Evolutionary conservation across 2,888 invertebrate species (phyloP).

Genomic region (Lepidonotus clava): DNA sequence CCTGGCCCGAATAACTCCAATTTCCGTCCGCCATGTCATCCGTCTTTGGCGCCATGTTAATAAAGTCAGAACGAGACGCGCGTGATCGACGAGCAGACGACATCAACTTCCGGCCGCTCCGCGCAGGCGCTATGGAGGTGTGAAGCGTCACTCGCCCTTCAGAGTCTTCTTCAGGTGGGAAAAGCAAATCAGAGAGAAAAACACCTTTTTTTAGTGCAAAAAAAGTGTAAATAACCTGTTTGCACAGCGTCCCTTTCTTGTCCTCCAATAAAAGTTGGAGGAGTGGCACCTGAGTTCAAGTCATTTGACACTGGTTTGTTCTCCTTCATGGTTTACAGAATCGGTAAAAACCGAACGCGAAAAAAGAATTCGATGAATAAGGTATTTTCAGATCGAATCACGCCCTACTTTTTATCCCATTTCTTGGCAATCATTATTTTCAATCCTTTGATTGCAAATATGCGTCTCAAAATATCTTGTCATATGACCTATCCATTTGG

Average conservation of each 20-base stretch:
- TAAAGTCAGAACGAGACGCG: background rate
- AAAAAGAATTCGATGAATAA: too few relatives aligned
- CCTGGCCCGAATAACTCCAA: background rate
- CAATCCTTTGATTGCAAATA: too few relatives aligned
- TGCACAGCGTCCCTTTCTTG: background rate
- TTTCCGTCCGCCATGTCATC: background rate
- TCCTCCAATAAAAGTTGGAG: background rate
- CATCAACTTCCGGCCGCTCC: background rate
- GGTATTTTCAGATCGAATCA: too few relatives aligned
- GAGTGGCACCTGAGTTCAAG: background rate
- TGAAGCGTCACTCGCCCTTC: background rate
- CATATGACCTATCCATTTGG: too few relatives aligned
- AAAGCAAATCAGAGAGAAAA: too few relatives aligned
- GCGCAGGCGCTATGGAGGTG: background rate
- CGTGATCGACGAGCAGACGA: constrained; percentile 6
- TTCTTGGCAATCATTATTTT: too few relatives aligned
- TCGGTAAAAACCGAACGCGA: too few relatives aligned
- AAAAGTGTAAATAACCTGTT: background rate
- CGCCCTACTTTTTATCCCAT: too few relatives aligned
- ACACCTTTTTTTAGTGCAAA: too few relatives aligned
- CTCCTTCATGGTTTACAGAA: too few relatives aligned
- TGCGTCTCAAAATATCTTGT: too few relatives aligned
- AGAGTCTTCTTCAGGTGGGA: background rate
- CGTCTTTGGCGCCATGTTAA: background rate
- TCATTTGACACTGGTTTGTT: too few relatives aligned